Percentiles rank a stretch among this genome's conserved stretches.
Evolutionary conservation across 2,888 invertebrate genomes (phyloP).

Genomic region (Polydesmus complanatus): DNA sequence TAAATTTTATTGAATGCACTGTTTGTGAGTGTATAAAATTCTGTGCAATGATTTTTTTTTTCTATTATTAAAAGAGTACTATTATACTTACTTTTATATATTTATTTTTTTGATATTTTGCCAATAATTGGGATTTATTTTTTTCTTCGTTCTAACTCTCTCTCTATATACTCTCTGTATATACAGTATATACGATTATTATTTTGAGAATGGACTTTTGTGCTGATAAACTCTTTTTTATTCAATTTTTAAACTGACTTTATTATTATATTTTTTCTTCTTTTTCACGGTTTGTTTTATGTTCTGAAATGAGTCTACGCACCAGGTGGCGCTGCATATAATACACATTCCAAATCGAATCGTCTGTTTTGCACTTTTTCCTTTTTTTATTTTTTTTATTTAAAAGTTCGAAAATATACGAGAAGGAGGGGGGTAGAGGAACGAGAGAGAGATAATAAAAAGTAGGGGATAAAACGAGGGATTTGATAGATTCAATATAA

Average conservation of each 20-base stretch:
- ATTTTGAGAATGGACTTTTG: neutral
- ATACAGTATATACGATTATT: no score
- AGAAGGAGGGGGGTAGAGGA: neutral
- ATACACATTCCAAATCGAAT: neutral
- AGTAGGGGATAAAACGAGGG: neutral
- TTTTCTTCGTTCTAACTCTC: neutral
- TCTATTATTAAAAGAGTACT: neutral
- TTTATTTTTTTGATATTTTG: neutral
- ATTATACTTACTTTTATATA: neutral
- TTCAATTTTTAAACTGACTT: neutral
- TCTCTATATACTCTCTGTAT: neutral
- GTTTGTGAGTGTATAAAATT: no score
- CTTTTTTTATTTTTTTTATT: no score
- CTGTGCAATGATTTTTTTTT: neutral
- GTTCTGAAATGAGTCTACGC: neutral
- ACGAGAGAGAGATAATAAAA: neutral
- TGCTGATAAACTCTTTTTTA: neutral
- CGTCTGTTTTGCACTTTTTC: neutral
- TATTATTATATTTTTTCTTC: no score
- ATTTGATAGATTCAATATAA: no score
- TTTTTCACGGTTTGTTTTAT: neutral
- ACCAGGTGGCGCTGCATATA: neutral
- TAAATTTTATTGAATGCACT: no score
- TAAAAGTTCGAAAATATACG: neutral
- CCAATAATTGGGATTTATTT: neutral